A percentile compares a stretch with the other conserved stretches of the same genome.
Conservation (phyloP, 2,888 invertebrate species). For the Ormyrus rosae region DNA sequence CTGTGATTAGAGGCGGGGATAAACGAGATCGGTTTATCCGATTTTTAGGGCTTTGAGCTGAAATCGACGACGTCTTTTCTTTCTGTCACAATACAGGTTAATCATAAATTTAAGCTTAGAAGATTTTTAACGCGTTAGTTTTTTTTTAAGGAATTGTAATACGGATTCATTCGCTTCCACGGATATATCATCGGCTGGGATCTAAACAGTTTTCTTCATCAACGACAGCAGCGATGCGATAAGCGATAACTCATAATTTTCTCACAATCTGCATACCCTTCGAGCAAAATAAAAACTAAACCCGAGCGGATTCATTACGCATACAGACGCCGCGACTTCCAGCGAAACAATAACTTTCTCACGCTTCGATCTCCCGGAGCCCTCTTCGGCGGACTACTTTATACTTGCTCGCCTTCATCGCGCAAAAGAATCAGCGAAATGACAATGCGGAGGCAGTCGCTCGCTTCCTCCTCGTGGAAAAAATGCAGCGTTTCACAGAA, state of each 20-base stretch:
- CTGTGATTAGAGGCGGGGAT: not conserved
- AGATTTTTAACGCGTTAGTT: no score
- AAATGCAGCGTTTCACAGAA: not conserved
- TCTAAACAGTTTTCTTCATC: slow-evolving; percentile 1
- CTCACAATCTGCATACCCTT: slow-evolving; percentile 43
- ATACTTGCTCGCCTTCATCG: not conserved
- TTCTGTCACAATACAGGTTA: no score
- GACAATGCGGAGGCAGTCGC: slow-evolving; percentile 28
- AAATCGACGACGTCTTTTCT: no score
- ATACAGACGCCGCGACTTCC: slow-evolving; percentile 28
- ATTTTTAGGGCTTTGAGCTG: no score
- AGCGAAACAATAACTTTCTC: slow-evolving; percentile 53
- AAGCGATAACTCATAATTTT: slow-evolving; percentile 42
- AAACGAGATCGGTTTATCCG: not conserved
- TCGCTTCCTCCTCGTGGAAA: no score
- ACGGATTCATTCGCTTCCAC: no score
- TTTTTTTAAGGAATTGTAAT: no score
- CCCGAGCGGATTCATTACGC: slow-evolving; percentile 32
- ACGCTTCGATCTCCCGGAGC: slow-evolving; percentile 35
- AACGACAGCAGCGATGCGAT: not conserved
- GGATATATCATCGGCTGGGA: no score
- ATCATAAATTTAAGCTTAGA: no score
- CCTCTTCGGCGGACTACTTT: slow-evolving; percentile 8
- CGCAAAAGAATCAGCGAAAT: slow-evolving; percentile 37
- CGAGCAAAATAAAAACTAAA: not conserved